These are phyloP conservation scores for Crotalus adamanteus DNA, from an alignment of 2,797 vertebrate genomes.

Conservation along the genomic window DNA sequence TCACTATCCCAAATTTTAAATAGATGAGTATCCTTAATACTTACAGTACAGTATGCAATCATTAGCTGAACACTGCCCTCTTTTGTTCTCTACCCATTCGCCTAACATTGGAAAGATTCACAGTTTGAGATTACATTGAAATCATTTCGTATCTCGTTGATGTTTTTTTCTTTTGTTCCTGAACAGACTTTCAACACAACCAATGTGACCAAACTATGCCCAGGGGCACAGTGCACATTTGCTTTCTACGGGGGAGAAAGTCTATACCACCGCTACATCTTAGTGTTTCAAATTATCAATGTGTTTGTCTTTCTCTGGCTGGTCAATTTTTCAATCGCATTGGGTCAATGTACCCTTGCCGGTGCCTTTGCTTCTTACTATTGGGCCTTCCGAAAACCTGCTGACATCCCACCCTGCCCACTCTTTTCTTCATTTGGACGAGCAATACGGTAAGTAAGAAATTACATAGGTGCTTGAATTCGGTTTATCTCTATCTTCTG, in stretches of 20 bases:
- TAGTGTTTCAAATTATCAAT: conserved; percentile 89
- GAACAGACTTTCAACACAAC: conserved; percentile 85
- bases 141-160: background rate
- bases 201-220: conserved; percentile 81
- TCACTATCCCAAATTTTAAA: background rate
- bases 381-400: conserved; percentile 90
- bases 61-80: background rate
- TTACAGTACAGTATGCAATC: background rate
- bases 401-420: conserved; percentile 86
- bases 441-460: conserved; percentile 81
- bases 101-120: background rate
- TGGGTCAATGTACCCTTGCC: conserved; percentile 95
- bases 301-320: conserved; percentile 93
- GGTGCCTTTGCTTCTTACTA: conserved; percentile 96
- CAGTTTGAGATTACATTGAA: conserved; percentile 10
- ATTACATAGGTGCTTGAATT: background rate
- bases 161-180: conserved; percentile 35
- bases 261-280: conserved; percentile 85
- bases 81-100: background rate
- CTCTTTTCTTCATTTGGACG: conserved; percentile 88
- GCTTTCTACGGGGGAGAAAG: conserved; percentile 91
- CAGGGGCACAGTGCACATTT: conserved; percentile 87
- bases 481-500: background rate
- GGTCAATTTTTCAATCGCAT: conserved; percentile 89
- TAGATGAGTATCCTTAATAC: background rate